Evolutionary conservation across 2,888 invertebrate species (phyloP).

Genomic region (Amaurobius ferox): DNA sequence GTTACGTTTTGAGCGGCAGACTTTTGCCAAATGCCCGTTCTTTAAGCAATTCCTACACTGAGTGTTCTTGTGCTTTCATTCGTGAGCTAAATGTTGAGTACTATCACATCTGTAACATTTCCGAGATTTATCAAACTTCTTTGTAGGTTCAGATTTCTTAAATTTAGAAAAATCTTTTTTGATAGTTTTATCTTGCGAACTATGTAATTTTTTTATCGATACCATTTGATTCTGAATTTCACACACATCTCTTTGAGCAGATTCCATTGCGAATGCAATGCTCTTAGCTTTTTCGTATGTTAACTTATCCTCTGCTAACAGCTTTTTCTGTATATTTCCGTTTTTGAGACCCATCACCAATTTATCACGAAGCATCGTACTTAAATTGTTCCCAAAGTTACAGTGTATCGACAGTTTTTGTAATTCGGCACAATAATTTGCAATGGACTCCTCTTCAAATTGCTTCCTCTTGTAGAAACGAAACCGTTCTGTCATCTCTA

Average conservation of each 20-base stretch:
- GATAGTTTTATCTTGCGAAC: slow-evolving; percentile 43
- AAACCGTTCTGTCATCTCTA: slow-evolving; percentile 51
- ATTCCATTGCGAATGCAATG: slow-evolving; percentile 56
- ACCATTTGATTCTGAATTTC: slow-evolving; percentile 54
- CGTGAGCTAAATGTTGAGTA: slow-evolving; percentile 53
- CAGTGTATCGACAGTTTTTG: slow-evolving; percentile 47
- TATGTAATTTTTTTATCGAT: slow-evolving; percentile 45
- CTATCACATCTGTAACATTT: slow-evolving; percentile 54
- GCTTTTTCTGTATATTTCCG: slow-evolving; percentile 38
- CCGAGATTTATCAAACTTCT: slow-evolving; percentile 48
- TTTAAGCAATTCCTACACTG: slow-evolving; percentile 45
- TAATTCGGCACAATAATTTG: slow-evolving; percentile 45
- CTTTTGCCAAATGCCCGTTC: slow-evolving; percentile 47
- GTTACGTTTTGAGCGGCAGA: slow-evolving; percentile 43
- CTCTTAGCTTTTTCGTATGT: slow-evolving; percentile 34
- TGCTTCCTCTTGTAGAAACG: slow-evolving; percentile 44
- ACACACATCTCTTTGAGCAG: slow-evolving; percentile 50
- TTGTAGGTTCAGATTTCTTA: slow-evolving; percentile 43
- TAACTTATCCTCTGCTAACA: slow-evolving; percentile 8
- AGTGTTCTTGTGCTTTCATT: slow-evolving; percentile 45
- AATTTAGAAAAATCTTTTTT: slow-evolving; percentile 51
- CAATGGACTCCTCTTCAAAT: slow-evolving; percentile 45
- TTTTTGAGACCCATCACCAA: slow-evolving; percentile 47
- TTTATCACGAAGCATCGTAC: slow-evolving; percentile 49
- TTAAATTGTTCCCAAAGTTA: slow-evolving; percentile 48